Conservation (phyloP, 2,797 vertebrate genomes). For the Buceros bicornis region DNA sequence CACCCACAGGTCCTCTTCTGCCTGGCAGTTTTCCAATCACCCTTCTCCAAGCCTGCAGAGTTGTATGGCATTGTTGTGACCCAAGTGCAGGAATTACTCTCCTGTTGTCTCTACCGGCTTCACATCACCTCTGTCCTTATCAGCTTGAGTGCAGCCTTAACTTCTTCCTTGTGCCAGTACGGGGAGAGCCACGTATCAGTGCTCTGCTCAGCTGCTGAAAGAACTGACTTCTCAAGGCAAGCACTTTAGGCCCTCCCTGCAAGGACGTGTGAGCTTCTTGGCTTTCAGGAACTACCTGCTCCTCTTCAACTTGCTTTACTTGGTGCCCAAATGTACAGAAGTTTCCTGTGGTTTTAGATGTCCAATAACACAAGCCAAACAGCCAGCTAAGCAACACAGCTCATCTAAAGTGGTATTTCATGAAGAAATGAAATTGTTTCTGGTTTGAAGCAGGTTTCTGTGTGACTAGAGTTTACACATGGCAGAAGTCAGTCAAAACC, state of each 20-base stretch:
- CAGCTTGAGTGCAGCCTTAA: neutral
- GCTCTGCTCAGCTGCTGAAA: neutral
- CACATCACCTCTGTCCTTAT: neutral
- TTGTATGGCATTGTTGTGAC: neutral
- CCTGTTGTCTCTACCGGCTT: neutral
- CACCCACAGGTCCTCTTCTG: too few relatives aligned
- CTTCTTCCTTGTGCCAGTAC: neutral
- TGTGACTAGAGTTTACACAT: neutral
- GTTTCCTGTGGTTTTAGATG: neutral
- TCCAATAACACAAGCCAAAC: neutral
- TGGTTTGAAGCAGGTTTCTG: neutral
- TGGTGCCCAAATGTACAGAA: neutral
- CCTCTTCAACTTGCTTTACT: neutral
- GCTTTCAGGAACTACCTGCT: neutral
- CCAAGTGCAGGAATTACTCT: neutral
- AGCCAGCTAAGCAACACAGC: neutral
- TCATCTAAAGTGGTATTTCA: neutral
- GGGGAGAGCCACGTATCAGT: accelerated
- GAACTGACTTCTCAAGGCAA: neutral
- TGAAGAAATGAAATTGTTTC: neutral
- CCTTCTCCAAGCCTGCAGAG: too few relatives aligned
- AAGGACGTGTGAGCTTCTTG: neutral
- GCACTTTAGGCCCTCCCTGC: neutral
- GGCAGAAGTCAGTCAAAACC: neutral
- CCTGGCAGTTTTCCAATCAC: too few relatives aligned